A percentile compares a stretch with the other conserved stretches of the same genome.
These are phyloP conservation scores for Babyrousa celebensis DNA, from an alignment of 2,797 vertebrate species.

Conservation along the genomic window DNA sequence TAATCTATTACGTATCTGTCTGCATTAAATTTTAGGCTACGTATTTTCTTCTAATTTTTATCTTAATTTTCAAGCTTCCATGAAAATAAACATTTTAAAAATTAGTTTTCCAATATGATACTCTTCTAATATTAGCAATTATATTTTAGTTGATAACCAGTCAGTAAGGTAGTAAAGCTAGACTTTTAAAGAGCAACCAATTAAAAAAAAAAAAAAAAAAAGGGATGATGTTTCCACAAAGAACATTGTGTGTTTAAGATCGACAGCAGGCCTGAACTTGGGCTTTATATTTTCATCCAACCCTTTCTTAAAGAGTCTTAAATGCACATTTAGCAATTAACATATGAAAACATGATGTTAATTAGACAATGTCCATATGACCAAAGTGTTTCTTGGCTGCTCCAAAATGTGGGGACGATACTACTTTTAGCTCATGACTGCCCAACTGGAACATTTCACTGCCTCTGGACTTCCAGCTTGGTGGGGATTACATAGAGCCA, in stretches of 20 bases:
- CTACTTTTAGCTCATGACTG: not conserved
- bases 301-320: not conserved
- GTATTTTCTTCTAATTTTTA: conserved; percentile 53
- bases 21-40: conserved; percentile 2
- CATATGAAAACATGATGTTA: not conserved
- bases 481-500: conserved; percentile 5
- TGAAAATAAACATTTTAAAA: conserved; percentile 75
- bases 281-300: conserved; percentile 8
- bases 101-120: conserved; percentile 69
- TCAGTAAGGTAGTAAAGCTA: conserved; percentile 46
- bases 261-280: not conserved
- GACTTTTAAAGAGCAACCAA: conserved; percentile 64
- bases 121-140: conserved; percentile 72
- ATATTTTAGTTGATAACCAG: conserved; percentile 68
- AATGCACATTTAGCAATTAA: not conserved
- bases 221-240: not conserved
- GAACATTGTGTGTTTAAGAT: conserved; percentile 37
- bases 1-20: conserved; percentile 52
- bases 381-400: not conserved
- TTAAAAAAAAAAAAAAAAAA: not conserved
- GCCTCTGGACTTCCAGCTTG: not conserved
- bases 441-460: not conserved
- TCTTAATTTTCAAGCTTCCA: conserved; percentile 66
- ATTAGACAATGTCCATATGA: not conserved
- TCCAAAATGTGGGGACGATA: not conserved